Base-by-base conservation (phyloP, 2,113 vertebrate species). In the Clarias batrachus region DNA sequence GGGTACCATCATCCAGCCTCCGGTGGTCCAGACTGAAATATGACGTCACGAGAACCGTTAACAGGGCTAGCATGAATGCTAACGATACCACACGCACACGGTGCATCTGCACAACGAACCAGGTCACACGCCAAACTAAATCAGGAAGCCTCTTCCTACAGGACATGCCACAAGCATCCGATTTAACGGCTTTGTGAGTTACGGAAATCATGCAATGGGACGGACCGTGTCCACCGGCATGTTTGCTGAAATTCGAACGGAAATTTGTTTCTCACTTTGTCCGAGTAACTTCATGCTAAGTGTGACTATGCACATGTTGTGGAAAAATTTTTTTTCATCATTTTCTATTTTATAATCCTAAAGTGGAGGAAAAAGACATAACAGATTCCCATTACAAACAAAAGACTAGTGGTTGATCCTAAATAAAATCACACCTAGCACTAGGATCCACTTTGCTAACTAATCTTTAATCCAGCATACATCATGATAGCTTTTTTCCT, bases 1-100 rank as follows among this genome's bases (percentile, higher is more conserved):
- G 77, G 92, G 94, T 94, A 93, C 94, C 94, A 88, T 96, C 95
- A 92, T 96, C 95, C 93, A 94, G 91, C 93, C 94, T 94, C 92
- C 94, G 92, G 94, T 93, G 93, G 92, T 96, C 95, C 92, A 95
- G 92, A 94, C 95, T 96, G 94, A 93, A 96, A 96, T 33, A 92
- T 95, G 93, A 95, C 52, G 94, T 93, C 90, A 95, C 89, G 91
- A 94, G 90, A 95, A 94, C 91, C 80, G 82, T 95, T 95, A 95
- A 88, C 57, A 93, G 17, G 71, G 27, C 13, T 17, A 41, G 3
- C 52, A 19, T 70, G 37, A 59, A 11, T 30, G 84, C 83, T 77
- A 81, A 82, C 9, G 19, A 30, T 74, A 66, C 30, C 82, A 70
- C 66, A 85, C 79, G 65, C 82, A 57, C 54, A 37, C 30, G 59